These are phyloP conservation scores for Ceraclea dissimilis DNA, from an alignment of 2,888 invertebrate species.

Conservation along the genomic window DNA sequence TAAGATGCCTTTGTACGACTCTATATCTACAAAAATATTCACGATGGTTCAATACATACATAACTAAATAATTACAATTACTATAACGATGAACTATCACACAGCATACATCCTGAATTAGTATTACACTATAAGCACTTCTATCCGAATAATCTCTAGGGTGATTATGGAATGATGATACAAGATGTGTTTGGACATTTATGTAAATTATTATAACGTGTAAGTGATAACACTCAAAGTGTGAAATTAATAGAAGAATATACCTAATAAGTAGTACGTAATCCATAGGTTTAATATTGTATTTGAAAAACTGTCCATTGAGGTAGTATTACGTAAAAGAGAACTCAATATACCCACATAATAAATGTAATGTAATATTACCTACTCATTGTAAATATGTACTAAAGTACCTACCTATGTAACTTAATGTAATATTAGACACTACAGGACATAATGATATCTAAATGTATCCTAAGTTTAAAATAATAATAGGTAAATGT, in stretches of 20 bases:
- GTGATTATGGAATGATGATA: neutral
- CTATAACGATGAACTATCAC: no score
- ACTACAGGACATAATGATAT: neutral
- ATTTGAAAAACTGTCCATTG: slow-evolving; percentile 3
- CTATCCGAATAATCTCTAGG: no score
- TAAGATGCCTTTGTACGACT: no score
- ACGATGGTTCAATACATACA: no score
- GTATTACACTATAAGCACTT: no score
- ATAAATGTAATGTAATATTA: neutral
- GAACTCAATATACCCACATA: neutral
- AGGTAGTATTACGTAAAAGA: neutral
- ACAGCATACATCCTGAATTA: no score
- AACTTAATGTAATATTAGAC: neutral
- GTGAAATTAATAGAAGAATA: neutral
- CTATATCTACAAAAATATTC: no score
- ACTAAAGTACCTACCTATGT: neutral
- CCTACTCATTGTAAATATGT: neutral
- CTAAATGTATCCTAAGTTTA: no score
- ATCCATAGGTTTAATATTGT: neutral
- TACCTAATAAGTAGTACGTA: neutral
- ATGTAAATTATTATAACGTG: neutral
- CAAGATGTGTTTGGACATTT: slow-evolving; percentile 1
- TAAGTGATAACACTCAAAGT: neutral
- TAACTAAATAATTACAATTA: no score
- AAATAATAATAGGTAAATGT: no score